phyloP scores from a whole-genome alignment of 1,140 invertebrate genomes.

The Cepaea nemoralis region DNA sequence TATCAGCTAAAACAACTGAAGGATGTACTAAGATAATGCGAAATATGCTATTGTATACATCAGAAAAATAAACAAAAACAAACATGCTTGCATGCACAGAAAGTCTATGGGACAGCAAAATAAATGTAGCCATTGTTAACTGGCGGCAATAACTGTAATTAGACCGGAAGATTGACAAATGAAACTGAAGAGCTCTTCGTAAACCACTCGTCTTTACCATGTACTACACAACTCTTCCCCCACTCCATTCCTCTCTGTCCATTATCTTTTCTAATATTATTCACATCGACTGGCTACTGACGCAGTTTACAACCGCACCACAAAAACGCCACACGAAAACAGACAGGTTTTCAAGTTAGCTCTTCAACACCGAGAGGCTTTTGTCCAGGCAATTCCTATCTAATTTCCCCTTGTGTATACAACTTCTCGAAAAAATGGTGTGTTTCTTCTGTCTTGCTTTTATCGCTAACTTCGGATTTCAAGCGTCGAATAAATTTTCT shows the following conservation, averaged over 20 bases:
- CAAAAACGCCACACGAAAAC: neutral
- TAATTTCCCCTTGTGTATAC: slow-evolving; percentile 2
- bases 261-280: neutral
- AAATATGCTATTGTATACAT: too few relatives aligned
- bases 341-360: neutral
- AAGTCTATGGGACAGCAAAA: too few relatives aligned
- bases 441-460: neutral
- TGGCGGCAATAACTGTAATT: too few relatives aligned
- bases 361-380: neutral
- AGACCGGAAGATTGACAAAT: too few relatives aligned
- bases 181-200: too few relatives aligned
- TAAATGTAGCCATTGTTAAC: too few relatives aligned
- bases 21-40: too few relatives aligned
- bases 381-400: neutral
- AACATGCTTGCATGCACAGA: too few relatives aligned
- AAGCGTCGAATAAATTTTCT: neutral
- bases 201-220: too few relatives aligned
- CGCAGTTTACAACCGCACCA: neutral
- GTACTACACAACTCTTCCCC: too few relatives aligned
- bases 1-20: too few relatives aligned
- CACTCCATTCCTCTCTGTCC: neutral
- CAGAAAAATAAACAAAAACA: too few relatives aligned
- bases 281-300: neutral
- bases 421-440: neutral
- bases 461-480: neutral